Evolutionary conservation across 2,113 vertebrate species (phyloP).

Genomic region (Myrmecobius fasciatus): DNA sequence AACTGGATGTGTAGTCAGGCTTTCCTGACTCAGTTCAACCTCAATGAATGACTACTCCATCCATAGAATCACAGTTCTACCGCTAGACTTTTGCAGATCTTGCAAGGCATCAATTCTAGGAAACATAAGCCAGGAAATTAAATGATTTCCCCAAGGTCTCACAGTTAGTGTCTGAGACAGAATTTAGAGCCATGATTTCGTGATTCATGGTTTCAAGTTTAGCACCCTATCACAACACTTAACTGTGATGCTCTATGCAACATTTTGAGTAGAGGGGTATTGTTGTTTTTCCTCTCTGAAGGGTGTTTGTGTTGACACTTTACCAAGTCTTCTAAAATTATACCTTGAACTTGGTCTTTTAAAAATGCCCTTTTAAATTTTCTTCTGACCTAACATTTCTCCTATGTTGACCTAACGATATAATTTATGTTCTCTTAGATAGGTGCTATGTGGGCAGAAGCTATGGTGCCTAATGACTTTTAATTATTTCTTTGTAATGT

Average conservation of each 20-base stretch:
- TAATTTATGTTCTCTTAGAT: constrained; percentile 38
- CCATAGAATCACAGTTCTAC: background rate
- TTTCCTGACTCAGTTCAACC: background rate
- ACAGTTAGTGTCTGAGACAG: background rate
- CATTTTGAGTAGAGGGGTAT: background rate
- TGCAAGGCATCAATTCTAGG: background rate
- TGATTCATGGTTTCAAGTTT: background rate
- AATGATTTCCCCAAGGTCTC: background rate
- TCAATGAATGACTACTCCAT: background rate
- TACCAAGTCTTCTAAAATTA: background rate
- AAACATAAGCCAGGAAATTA: background rate
- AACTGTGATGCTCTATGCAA: background rate
- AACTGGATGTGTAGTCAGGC: background rate
- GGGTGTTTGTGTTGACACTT: constrained; percentile 40
- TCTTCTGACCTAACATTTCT: background rate
- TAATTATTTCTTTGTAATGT: constrained; percentile 35
- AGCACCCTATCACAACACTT: background rate
- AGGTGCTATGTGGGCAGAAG: background rate
- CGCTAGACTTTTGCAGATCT: background rate
- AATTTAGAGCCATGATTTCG: background rate
- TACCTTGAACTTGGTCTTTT: constrained; percentile 40
- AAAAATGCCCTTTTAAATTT: constrained; percentile 24
- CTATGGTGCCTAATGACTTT: constrained; percentile 8
- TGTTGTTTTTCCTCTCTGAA: constrained; percentile 30
- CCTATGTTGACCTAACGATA: constrained; percentile 12